These are phyloP conservation scores for Leptodirus hochenwartii DNA, from an alignment of 2,888 invertebrate genomes.

Conservation along the genomic window DNA sequence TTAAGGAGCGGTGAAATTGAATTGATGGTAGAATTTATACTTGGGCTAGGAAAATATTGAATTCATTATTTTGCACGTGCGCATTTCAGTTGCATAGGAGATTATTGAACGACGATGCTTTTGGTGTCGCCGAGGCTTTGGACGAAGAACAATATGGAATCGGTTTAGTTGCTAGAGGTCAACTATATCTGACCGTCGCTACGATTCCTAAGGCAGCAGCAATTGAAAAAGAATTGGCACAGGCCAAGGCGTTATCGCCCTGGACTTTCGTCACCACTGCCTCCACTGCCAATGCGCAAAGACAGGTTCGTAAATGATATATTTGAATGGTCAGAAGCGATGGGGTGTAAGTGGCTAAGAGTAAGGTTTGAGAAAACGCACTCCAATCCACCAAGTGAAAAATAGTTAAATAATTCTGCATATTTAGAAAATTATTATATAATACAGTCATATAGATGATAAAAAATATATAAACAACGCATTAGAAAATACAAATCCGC, in stretches of 20 bases:
- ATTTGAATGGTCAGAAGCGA: no score
- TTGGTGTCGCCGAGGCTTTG: slow-evolving; percentile 83
- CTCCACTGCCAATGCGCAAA: no score
- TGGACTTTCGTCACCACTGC: slow-evolving; percentile 9
- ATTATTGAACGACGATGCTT: slow-evolving; percentile 73
- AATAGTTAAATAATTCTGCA: no score
- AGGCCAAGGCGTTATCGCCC: slow-evolving; percentile 7
- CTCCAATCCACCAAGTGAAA: no score
- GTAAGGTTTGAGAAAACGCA: no score
- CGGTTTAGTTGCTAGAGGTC: slow-evolving; percentile 54
- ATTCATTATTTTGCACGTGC: slow-evolving; percentile 12
- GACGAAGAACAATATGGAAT: slow-evolving; percentile 57
- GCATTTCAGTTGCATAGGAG: slow-evolving; percentile 75
- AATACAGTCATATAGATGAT: no score
- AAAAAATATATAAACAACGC: no score
- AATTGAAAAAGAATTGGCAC: slow-evolving; percentile 6
- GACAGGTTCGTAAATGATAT: no score
- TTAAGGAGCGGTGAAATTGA: slow-evolving; percentile 57
- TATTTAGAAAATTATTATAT: no score
- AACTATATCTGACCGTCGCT: slow-evolving; percentile 38
- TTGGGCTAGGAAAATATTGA: neutral
- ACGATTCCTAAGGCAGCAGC: slow-evolving; percentile 11
- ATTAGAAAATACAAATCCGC: no score
- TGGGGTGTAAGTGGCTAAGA: no score
- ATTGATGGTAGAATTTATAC: slow-evolving; percentile 42